Evolutionary conservation across 2,888 invertebrate species (phyloP), one percentile per base, ranked within the genome.

Genomic region (Graphium colonna): DNA sequence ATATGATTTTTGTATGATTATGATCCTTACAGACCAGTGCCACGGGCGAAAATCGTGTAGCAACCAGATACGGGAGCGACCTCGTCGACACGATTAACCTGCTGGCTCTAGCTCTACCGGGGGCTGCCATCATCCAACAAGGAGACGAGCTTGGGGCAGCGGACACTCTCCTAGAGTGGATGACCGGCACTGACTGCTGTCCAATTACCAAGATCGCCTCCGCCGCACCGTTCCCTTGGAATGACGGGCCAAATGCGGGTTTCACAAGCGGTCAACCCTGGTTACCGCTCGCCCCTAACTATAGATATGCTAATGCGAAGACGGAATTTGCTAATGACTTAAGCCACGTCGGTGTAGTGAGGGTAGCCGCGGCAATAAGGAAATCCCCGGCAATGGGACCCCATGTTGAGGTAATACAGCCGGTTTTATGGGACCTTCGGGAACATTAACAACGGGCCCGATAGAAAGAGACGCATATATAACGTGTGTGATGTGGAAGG

Each of bases 61-160:
- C 64, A 91, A 93, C 82, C 82, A 94, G 95, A 1, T 88, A 92
- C 52, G 94, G 94, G 1, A 77, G 75, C 1, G 92, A 93, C 52
- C 90, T 93, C 64, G 91, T 93, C 0, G 94, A 95, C 59, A 91
- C 92, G 0, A 74, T 95, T 17, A 94, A 94, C 73, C 92, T 95
- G 62, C 77, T 97, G 44, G 85, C 92, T 1, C 80, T 95, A 36
- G 82, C 93, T 0, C 79, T 97, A 17, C 95, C 96, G 0, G 96
- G 96, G 16, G 92, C 94, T 0, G 90, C 93, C 0, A 87, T 96
- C 18, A 93, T 94, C 16, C 96, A 96, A 71, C 95, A 96, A 74
- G 96, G 95, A 9, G 95, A 95, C 62, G 95, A 95, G 67, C 90
- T 95, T 1, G 95, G 94, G 0, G 71, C 75, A 0, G 79, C 81